These are phyloP conservation scores for Dorcus parallelipipedus DNA, from an alignment of 2,888 invertebrate species.

Conservation along the genomic window DNA sequence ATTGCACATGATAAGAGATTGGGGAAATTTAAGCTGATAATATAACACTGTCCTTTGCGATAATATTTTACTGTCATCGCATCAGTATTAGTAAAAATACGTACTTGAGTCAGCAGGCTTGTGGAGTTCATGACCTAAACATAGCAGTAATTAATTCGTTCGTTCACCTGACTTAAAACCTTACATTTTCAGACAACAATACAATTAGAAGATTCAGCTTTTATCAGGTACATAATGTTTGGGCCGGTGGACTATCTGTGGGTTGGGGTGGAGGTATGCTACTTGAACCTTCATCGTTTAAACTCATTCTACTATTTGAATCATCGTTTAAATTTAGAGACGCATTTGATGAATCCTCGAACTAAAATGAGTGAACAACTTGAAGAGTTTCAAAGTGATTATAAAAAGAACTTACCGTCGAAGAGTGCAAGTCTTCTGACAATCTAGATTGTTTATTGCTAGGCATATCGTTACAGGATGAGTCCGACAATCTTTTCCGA, in stretches of 20 bases:
- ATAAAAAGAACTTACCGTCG: slow-evolving; percentile 32
- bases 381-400: neutral
- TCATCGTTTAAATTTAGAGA: slow-evolving; percentile 49
- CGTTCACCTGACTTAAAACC: slow-evolving; percentile 10
- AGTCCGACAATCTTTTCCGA: slow-evolving; percentile 36
- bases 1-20: too few relatives aligned
- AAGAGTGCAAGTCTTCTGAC: slow-evolving; percentile 37
- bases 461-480: slow-evolving; percentile 23
- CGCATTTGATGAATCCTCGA: slow-evolving; percentile 49
- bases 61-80: slow-evolving; percentile 44
- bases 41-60: slow-evolving; percentile 40
- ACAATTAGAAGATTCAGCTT: slow-evolving; percentile 6
- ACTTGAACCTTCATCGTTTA: slow-evolving; percentile 33
- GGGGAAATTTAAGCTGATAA: too few relatives aligned
- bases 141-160: slow-evolving; percentile 8
- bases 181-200: slow-evolving; percentile 20
- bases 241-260: slow-evolving; percentile 29
- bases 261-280: slow-evolving; percentile 24
- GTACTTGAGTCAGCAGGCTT: slow-evolving; percentile 35
- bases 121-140: slow-evolving; percentile 26
- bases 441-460: slow-evolving; percentile 37
- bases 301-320: slow-evolving; percentile 47
- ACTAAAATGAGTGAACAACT: slow-evolving; percentile 31
- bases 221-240: slow-evolving; percentile 43
- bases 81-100: slow-evolving; percentile 31